Conservation (phyloP, 2,888 invertebrate species). For the Habrosyne pyritoides region DNA sequence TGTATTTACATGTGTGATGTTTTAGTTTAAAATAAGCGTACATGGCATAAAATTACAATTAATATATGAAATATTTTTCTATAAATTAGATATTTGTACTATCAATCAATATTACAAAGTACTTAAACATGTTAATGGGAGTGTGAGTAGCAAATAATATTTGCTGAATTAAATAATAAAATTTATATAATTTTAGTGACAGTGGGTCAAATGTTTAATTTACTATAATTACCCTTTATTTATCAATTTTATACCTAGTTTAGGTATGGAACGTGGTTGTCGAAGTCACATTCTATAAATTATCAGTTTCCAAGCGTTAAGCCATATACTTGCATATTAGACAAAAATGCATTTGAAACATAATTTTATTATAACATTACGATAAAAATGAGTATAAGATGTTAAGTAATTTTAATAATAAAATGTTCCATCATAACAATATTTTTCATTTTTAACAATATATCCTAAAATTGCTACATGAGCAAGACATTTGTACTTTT, state of each 20-base stretch:
- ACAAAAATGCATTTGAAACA: slow-evolving; percentile 47
- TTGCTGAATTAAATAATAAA: slow-evolving; percentile 68
- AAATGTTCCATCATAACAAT: slow-evolving; percentile 50
- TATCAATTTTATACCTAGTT: slow-evolving; percentile 58
- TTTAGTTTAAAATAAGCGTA: slow-evolving; percentile 83
- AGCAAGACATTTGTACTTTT: slow-evolving; percentile 81
- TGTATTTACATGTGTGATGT: slow-evolving; percentile 83
- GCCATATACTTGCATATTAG: slow-evolving; percentile 51
- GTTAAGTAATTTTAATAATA: slow-evolving; percentile 46
- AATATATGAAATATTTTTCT: slow-evolving; percentile 80
- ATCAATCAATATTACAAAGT: slow-evolving; percentile 81
- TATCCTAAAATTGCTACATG: slow-evolving; percentile 73
- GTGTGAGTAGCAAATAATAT: slow-evolving; percentile 81
- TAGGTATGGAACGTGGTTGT: slow-evolving; percentile 67
- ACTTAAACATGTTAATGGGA: slow-evolving; percentile 76
- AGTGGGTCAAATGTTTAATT: slow-evolving; percentile 68
- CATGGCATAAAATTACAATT: slow-evolving; percentile 82
- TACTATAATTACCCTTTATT: slow-evolving; percentile 18
- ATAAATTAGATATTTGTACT: slow-evolving; percentile 83
- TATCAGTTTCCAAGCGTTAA: slow-evolving; percentile 56
- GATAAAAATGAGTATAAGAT: slow-evolving; percentile 71
- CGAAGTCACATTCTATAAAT: slow-evolving; percentile 47
- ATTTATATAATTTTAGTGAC: slow-evolving; percentile 66
- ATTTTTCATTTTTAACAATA: slow-evolving; percentile 61
- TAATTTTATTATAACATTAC: slow-evolving; percentile 54